Base-by-base conservation (phyloP, 1,140 invertebrate genomes). In the Drosophila arizonae region DNA sequence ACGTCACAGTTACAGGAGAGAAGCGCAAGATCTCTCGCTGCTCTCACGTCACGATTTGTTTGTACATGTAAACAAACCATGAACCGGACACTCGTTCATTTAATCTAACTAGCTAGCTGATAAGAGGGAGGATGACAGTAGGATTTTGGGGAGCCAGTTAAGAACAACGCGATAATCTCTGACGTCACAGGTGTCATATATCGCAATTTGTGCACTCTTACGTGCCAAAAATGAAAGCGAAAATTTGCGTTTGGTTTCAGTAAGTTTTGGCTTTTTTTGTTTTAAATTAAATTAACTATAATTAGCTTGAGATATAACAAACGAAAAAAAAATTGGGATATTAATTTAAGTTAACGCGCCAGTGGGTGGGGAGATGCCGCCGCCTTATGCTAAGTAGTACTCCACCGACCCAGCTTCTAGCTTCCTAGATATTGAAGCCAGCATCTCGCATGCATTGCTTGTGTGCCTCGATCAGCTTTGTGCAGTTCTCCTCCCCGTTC, bases 361-460 rank as follows among this genome's bases (percentile, higher is more conserved):
- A 50, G 13, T 10, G n/a, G 46, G 21, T 4, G 21, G 24, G 15
- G 21, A 48, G 24, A 2, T 4, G 10, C 48, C 15, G 41, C 13
- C 3, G 50, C n/a, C 15, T 4, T 58, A 54, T 55, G n/a, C 39
- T 68, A 72, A 64, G 61, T 65, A 57, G 61, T 65, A 43, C 54
- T 36, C 10, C 52, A 10, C 43, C 46, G 45, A 3, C 30, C 6
- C 11, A 26, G 26, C 41, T 17, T 24, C 4, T 21, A 41, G 17
- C 1, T 30, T 52, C 71, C 3, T 90, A 91, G 66, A 91, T 91
- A 74, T 99, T 98, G 91, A 99, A 99, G 57, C 98, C 98, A 92
- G 97, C 93, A 81, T 97, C 95, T 80, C 97, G 94, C 98, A 99
- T 98, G 92, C 98, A 99, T 80, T 96, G 94, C 93, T 98, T 98